These are phyloP conservation scores for Siniperca knerii DNA, from an alignment of 2,113 vertebrate genomes.

Conservation along the genomic window DNA sequence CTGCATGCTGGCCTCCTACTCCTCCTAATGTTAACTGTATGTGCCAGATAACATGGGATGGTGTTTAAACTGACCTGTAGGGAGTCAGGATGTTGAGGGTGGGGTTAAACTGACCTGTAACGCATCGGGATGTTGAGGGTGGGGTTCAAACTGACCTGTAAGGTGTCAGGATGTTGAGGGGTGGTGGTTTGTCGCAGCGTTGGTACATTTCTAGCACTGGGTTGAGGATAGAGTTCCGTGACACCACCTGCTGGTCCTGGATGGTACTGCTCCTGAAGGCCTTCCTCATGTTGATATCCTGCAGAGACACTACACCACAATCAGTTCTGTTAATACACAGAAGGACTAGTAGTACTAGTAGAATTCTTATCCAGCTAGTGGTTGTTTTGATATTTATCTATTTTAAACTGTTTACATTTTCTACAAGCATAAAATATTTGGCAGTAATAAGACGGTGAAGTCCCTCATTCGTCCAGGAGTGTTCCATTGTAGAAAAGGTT, in stretches of 20 bases:
- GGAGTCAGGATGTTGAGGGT: no score
- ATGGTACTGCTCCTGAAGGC: constrained; percentile 91
- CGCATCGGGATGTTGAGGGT: neutral
- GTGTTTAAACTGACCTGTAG: no score
- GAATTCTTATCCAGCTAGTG: neutral
- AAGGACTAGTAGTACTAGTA: neutral
- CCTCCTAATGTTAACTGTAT: no score
- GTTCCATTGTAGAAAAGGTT: no score
- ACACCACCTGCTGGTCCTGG: constrained; percentile 92
- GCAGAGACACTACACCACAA: constrained; percentile 84
- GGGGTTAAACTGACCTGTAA: neutral
- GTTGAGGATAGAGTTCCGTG: constrained; percentile 90
- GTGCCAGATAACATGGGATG: no score
- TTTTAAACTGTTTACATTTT: no score
- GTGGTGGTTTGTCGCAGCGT: constrained; percentile 89
- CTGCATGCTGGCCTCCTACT: no score
- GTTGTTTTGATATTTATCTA: no score
- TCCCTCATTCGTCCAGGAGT: no score
- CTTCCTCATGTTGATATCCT: constrained; percentile 94
- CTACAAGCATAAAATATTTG: neutral
- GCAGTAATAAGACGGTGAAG: neutral
- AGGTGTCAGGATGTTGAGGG: constrained; percentile 90
- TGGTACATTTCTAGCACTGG: constrained; percentile 92
- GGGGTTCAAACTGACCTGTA: constrained; percentile 82
- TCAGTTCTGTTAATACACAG: neutral